phyloP scores from a whole-genome alignment of 1,140 invertebrate genomes.

The Drusus annulatus region DNA sequence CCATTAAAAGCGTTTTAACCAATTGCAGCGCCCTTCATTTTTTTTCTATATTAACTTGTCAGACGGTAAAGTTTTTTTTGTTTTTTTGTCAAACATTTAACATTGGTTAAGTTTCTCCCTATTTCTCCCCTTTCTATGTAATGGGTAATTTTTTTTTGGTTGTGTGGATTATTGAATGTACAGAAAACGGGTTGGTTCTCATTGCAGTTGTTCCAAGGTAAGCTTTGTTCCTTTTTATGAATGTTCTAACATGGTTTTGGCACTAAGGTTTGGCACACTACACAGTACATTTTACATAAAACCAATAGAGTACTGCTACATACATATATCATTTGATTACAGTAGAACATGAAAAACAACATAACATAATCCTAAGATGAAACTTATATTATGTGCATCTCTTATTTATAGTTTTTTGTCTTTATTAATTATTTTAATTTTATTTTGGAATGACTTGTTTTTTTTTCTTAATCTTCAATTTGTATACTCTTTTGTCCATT shows the following conservation, averaged over 20 bases:
- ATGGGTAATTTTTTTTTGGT: conserved; percentile 1
- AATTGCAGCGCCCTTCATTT: too few species aligned
- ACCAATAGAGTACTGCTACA: too few species aligned
- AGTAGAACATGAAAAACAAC: background rate
- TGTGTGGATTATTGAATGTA: background rate
- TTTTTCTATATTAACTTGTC: too few species aligned
- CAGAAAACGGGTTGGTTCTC: background rate
- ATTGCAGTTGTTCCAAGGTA: conserved; percentile 7
- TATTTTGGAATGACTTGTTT: background rate
- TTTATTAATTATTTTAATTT: background rate
- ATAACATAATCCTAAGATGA: background rate
- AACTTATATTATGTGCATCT: background rate
- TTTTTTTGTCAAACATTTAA: background rate
- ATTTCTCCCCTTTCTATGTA: background rate
- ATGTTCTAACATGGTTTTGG: background rate
- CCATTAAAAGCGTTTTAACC: too few species aligned
- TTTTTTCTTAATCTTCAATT: too few species aligned
- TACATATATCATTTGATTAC: background rate
- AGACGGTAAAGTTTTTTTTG: too few species aligned
- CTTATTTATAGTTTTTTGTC: background rate
- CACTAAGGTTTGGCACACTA: background rate
- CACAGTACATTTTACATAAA: background rate
- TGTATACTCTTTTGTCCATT: too few species aligned
- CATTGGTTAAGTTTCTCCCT: background rate
- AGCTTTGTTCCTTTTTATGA: conserved; percentile 18